Conservation (phyloP, 2,113 vertebrate genomes). For the Callipepla squamata region DNA sequence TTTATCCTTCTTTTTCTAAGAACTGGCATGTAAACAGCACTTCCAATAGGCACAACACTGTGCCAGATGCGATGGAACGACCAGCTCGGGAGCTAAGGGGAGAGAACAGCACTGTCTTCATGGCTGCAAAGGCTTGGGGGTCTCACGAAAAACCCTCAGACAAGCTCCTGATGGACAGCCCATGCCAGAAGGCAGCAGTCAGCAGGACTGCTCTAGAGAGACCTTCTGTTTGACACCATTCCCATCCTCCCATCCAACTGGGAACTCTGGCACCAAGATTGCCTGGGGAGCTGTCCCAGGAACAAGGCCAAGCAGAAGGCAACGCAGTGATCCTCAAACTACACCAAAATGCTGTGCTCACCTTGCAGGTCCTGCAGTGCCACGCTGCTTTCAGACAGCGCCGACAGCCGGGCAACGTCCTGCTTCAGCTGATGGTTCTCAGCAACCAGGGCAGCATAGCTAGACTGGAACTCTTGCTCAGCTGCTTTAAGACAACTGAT, state of each 20-base stretch:
- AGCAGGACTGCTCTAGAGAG: rapidly evolving
- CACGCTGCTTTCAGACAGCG: background rate
- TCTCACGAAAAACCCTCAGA: background rate
- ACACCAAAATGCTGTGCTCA: slow-evolving; percentile 13
- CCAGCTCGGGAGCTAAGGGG: background rate
- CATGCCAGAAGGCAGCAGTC: background rate
- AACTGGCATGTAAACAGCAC: background rate
- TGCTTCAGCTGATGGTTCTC: slow-evolving; percentile 40
- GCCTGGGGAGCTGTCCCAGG: background rate
- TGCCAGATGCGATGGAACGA: background rate
- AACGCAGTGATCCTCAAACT: background rate
- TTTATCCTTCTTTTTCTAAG: background rate
- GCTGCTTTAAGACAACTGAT: slow-evolving; percentile 37
- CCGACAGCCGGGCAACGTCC: background rate
- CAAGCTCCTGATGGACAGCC: background rate
- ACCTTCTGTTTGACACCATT: background rate
- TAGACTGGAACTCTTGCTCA: slow-evolving; percentile 39
- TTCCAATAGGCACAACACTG: background rate
- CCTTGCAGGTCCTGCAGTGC: slow-evolving; percentile 74
- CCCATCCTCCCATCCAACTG: background rate
- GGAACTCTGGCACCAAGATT: background rate
- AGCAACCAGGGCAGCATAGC: slow-evolving; percentile 1
- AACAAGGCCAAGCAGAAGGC: background rate
- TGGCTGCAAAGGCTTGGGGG: background rate
- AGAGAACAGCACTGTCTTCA: background rate